These are phyloP conservation scores for Sebastes schlegelii DNA, from an alignment of 2,113 vertebrate species.

Conservation along the genomic window DNA sequence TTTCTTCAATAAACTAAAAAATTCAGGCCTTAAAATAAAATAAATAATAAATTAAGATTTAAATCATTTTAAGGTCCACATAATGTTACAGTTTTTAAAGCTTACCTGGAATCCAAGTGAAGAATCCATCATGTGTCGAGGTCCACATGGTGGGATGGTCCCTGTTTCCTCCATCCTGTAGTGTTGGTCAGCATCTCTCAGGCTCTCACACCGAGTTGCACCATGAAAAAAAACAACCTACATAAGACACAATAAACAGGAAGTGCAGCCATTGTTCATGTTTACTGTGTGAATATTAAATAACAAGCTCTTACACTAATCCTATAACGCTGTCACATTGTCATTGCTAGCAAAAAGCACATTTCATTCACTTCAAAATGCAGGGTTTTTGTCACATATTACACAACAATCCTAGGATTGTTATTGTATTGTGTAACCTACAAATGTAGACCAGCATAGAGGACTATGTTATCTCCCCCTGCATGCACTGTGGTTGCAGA, in stretches of 20 bases:
- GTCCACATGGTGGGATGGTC: neutral
- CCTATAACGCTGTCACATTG: neutral
- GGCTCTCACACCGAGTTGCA: neutral
- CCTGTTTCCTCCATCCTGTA: neutral
- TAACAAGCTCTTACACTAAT: neutral
- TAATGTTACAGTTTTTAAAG: neutral
- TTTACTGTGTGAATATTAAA: neutral
- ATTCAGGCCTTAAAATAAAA: neutral
- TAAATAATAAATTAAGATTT: neutral
- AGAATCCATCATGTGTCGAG: neutral
- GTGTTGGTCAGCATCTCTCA: neutral
- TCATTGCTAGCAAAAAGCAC: neutral
- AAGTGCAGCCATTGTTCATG: neutral
- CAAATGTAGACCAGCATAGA: neutral
- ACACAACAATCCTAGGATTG: neutral
- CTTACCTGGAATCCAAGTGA: neutral
- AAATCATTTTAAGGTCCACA: neutral
- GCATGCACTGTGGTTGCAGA: slow-evolving; percentile 44
- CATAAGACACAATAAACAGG: neutral
- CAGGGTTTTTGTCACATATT: neutral
- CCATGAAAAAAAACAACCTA: neutral
- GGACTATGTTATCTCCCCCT: neutral
- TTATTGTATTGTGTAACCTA: neutral
- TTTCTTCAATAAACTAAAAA: neutral
- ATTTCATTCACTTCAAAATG: neutral